These are phyloP conservation scores for Andricus quercusramuli DNA, from an alignment of 2,888 invertebrate species.

Conservation along the genomic window DNA sequence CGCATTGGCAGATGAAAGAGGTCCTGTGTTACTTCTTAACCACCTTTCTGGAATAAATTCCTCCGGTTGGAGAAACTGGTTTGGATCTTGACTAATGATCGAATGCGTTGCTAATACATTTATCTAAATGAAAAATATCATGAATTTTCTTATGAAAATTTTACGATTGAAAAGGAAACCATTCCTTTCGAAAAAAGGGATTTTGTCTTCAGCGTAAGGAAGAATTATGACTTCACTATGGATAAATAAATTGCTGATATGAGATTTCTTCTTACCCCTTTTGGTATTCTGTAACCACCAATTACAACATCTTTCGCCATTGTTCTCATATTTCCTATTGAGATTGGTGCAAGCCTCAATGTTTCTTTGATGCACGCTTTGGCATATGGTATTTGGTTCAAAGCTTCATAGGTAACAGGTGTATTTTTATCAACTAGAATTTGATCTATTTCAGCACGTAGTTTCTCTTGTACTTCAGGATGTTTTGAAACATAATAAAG, in stretches of 20 bases:
- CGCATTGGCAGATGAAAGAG: conserved; percentile 76
- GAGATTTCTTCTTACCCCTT: conserved; percentile 78
- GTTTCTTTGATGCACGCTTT: conserved; percentile 88
- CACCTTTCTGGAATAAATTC: conserved; percentile 86
- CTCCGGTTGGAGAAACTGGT: conserved; percentile 81
- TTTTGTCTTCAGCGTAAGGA: too few species aligned
- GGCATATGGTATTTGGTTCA: conserved; percentile 82
- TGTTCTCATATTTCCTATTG: conserved; percentile 81
- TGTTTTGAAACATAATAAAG: conserved; percentile 84
- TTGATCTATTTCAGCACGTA: conserved; percentile 81
- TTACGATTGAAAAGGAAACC: too few species aligned
- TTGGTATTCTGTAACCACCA: conserved; percentile 83
- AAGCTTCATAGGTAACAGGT: conserved; percentile 75
- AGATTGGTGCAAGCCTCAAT: conserved; percentile 83
- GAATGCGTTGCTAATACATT: conserved; percentile 67
- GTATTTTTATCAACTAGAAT: conserved; percentile 77
- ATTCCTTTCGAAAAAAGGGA: too few species aligned
- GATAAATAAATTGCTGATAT: background rate
- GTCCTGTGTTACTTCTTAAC: conserved; percentile 81
- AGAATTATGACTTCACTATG: background rate
- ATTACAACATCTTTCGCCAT: conserved; percentile 81
- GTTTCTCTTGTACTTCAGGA: conserved; percentile 82
- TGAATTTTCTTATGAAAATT: background rate
- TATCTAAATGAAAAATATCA: conserved; percentile 55
- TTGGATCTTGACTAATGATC: conserved; percentile 66